Conservation (phyloP, 2,888 invertebrate species). For the Nematopogon swammerdamellus region DNA sequence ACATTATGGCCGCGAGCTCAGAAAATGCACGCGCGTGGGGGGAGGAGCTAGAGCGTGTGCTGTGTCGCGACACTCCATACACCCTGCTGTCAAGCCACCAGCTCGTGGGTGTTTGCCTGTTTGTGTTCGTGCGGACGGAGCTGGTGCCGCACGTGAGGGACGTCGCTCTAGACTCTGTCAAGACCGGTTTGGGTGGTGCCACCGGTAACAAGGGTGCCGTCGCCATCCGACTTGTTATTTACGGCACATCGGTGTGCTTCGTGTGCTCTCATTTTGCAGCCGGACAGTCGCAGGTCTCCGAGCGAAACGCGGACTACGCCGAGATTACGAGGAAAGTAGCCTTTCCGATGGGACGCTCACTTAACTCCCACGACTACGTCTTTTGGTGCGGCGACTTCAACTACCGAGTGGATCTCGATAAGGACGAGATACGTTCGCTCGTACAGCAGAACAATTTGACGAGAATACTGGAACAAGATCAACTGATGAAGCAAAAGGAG, state of each 20-base stretch:
- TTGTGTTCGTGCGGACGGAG: conserved; percentile 88
- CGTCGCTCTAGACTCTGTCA: conserved; percentile 93
- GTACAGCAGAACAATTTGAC: conserved; percentile 73
- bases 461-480: conserved; percentile 81
- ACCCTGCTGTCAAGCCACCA: conserved; percentile 91
- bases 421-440: conserved; percentile 87
- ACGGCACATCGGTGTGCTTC: conserved; percentile 94
- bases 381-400: conserved; percentile 99
- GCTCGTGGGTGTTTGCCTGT: conserved; percentile 95
- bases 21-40: conserved; percentile 96
- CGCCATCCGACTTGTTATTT: conserved; percentile 86
- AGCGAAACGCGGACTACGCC: conserved; percentile 94
- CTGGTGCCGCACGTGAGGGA: conserved; percentile 87
- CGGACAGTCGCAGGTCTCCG: conserved; percentile 92
- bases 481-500: conserved; percentile 77
- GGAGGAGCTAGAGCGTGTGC: conserved; percentile 87
- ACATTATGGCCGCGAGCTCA: conserved; percentile 91
- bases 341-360: conserved; percentile 87
- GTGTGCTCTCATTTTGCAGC: conserved; percentile 99
- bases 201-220: conserved; percentile 97
- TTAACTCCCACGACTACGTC: conserved; percentile 95
- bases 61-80: conserved; percentile 85
- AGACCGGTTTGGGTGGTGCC: conserved; percentile 98
- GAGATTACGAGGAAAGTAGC: conserved; percentile 91
- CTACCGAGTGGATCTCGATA: conserved; percentile 94